Evolutionary conservation across 2,888 invertebrate genomes (phyloP).

Genomic region (Clanis bilineata): DNA sequence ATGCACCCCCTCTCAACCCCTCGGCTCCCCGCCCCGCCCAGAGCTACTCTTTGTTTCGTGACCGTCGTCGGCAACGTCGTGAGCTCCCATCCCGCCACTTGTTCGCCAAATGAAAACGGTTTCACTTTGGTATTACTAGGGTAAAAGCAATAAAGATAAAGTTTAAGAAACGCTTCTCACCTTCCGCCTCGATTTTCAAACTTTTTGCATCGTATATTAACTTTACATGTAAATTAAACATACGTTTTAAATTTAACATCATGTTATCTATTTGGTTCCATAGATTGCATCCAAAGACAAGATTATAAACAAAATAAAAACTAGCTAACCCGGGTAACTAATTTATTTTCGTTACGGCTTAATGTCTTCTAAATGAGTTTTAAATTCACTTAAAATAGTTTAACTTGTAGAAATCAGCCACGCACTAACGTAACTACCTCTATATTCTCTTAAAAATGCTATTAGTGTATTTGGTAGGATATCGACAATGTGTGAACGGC

Average conservation of each 20-base stretch:
- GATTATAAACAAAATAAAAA: no score
- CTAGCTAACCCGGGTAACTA: no score
- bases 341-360: no score
- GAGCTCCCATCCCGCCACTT: constrained; percentile 62
- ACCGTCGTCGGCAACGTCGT: constrained; percentile 46
- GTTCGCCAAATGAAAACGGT: constrained; percentile 76
- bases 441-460: no score
- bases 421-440: no score
- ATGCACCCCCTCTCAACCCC: constrained; percentile 40
- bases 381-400: no score
- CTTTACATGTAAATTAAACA: background rate
- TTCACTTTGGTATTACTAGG: constrained; percentile 69
- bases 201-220: constrained; percentile 31
- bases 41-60: constrained; percentile 68
- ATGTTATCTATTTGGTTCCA: no score
- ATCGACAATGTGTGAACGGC: no score
- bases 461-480: no score
- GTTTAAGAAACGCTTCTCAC: constrained; percentile 37
- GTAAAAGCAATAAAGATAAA: constrained; percentile 55
- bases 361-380: no score
- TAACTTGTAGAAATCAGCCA: no score
- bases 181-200: constrained; percentile 49
- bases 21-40: constrained; percentile 43
- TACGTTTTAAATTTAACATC: background rate
- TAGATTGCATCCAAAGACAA: no score